These are phyloP conservation scores for Chrysomela aeneicollis DNA, from an alignment of 2,888 invertebrate species.

Conservation along the genomic window DNA sequence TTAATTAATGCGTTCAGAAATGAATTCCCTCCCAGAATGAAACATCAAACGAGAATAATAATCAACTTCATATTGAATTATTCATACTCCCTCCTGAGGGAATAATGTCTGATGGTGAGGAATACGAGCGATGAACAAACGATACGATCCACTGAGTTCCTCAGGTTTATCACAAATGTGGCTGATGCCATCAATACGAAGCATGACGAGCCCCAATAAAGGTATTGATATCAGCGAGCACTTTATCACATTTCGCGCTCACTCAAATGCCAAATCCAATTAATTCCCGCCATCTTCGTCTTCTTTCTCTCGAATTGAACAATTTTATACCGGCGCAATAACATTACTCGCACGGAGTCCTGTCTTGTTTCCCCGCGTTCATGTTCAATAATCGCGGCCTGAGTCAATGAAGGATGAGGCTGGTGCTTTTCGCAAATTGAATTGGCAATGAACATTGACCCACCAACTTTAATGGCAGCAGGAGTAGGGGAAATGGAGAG, in stretches of 20 bases:
- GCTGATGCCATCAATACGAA: background rate
- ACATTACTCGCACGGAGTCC: background rate
- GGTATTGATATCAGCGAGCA: background rate
- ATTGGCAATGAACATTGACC: constrained; percentile 35
- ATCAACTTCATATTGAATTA: too few relatives aligned
- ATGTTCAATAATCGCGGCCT: constrained; percentile 38
- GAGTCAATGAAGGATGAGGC: constrained; percentile 40
- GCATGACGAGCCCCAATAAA: background rate
- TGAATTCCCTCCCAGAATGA: too few relatives aligned
- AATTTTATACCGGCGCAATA: background rate
- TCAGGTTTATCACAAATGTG: too few relatives aligned
- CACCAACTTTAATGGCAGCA: constrained; percentile 34
- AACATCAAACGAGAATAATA: too few relatives aligned
- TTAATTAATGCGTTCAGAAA: too few relatives aligned
- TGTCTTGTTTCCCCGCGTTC: background rate
- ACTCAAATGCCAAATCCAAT: background rate
- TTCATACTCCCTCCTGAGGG: too few relatives aligned
- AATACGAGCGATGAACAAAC: too few relatives aligned
- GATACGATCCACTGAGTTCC: too few relatives aligned
- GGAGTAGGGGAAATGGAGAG: constrained; percentile 27
- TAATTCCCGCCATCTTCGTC: background rate
- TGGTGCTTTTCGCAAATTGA: constrained; percentile 35
- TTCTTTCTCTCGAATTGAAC: background rate
- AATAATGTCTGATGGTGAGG: too few relatives aligned
- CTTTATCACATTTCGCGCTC: background rate